These are phyloP conservation scores for Gyrodactylus salaris DNA, from an alignment of 1,140 invertebrate genomes.

Conservation along the genomic window DNA sequence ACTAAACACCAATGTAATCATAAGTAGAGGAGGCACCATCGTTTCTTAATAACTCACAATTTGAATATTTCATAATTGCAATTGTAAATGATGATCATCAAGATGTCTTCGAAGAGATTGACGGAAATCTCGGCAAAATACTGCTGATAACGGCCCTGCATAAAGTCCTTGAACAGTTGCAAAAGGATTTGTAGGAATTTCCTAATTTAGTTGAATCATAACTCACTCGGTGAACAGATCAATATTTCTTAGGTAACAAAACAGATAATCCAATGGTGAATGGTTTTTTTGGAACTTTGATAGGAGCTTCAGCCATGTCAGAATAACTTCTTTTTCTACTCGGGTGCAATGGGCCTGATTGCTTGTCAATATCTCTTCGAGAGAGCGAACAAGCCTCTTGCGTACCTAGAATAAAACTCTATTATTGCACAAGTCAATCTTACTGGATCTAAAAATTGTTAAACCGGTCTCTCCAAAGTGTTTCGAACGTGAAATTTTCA, in stretches of 20 bases:
- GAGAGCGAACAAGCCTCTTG: background rate
- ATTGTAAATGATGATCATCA: background rate
- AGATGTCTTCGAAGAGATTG: background rate
- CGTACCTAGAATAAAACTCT: background rate
- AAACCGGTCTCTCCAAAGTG: too few relatives aligned
- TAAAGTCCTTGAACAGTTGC: background rate
- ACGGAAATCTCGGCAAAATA: background rate
- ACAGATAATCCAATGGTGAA: background rate
- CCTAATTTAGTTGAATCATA: too few relatives aligned
- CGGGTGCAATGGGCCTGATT: background rate
- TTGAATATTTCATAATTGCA: background rate
- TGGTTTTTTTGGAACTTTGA: background rate
- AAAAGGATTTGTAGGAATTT: background rate
- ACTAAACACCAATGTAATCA: too few relatives aligned
- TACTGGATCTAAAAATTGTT: too few relatives aligned
- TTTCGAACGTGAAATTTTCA: too few relatives aligned
- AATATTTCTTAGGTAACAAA: background rate
- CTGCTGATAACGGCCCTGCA: background rate
- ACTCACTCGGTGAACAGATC: background rate
- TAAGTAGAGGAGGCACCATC: too few relatives aligned
- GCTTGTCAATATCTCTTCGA: background rate
- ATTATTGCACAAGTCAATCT: too few relatives aligned
- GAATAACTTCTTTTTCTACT: background rate
- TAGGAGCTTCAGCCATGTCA: background rate
- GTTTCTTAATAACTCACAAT: background rate